Base-by-base conservation (phyloP, 2,797 vertebrate species). In the Anableps anableps region DNA sequence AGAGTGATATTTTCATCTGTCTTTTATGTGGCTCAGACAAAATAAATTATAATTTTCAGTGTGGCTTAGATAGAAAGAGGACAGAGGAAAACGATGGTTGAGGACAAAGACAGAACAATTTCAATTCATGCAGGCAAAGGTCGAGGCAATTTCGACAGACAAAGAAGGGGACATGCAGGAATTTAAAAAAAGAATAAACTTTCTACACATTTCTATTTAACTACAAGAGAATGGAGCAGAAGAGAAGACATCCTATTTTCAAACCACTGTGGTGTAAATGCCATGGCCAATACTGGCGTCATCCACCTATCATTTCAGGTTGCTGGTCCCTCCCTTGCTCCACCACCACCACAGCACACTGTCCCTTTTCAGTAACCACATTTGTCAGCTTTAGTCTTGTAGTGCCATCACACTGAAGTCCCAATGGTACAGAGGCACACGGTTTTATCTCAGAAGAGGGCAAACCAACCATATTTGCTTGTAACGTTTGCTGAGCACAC, bases 371-470 rank as follows among this genome's bases (percentile, higher is more conserved):
- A 80, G 76, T 73, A 83, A 62, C 77, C 74, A 75, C 0, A 36
- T 88, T 79, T 88, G 83, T 83, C 86, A 87, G 80, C 85, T 75
- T 83, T 45, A 64, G 77, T 82, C 79, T 80, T 83, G 83, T 70
- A 74, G 83, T 81, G 85, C 86, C 90, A 90, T 91, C 84, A 91
- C 83, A 80, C 85, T 45, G 43, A 72, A 78, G 89, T 91, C 92
- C 90, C 91, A 81, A 79, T 5, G 85, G 89, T 77, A 84, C 58
- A 80, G 75, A 89, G 77, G 78, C 53, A 53, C 85, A 88, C 5
- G 78, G 80, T 93, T 93, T 91, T 92, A 92, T 93, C 90, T 91
- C 80, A 79, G 75, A 86, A 86, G 87, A 92, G 85, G 74, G 80
- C 16, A 66, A 78, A 86, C 74, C 70, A 50, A 77, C 70, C 45